Percentiles rank a stretch among this genome's conserved stretches.
Conservation (phyloP, 2,113 vertebrate genomes). For the Eublepharis macularius region DNA sequence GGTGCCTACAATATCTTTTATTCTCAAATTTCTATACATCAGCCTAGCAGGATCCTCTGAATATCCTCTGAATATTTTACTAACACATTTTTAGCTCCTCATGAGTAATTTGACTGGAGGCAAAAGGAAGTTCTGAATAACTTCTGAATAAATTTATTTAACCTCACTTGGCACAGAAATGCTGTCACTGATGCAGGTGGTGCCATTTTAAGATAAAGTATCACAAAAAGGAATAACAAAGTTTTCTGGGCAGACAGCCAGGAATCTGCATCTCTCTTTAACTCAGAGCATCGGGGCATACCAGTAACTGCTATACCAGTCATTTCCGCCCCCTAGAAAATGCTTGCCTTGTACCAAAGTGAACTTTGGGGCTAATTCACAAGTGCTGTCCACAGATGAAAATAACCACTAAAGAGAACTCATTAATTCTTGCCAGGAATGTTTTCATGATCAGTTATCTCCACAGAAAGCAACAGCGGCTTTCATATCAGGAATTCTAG, state of each 20-base stretch:
- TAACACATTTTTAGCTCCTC: neutral
- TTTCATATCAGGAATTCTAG: too few relatives aligned
- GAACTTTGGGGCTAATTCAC: too few relatives aligned
- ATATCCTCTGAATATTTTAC: neutral
- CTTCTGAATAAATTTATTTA: neutral
- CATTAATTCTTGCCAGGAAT: too few relatives aligned
- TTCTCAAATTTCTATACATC: neutral
- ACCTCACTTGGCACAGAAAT: neutral
- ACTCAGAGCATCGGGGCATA: neutral
- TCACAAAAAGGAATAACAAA: constrained; percentile 5
- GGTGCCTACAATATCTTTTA: neutral
- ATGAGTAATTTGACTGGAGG: constrained; percentile 3
- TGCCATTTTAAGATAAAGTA: constrained; percentile 19
- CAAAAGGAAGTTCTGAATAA: constrained; percentile 1
- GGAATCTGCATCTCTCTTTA: neutral
- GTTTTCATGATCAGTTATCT: too few relatives aligned
- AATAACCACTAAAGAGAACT: too few relatives aligned
- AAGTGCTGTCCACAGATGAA: too few relatives aligned
- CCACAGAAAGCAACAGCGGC: too few relatives aligned
- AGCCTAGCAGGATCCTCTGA: neutral
- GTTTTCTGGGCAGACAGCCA: neutral
- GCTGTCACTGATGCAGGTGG: neutral
- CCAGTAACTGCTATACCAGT: too few relatives aligned
- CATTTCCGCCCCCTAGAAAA: too few relatives aligned
- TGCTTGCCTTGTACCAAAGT: too few relatives aligned